Evolutionary conservation across 2,888 invertebrate species (phyloP).

Genomic region (Corbicula japonica): DNA sequence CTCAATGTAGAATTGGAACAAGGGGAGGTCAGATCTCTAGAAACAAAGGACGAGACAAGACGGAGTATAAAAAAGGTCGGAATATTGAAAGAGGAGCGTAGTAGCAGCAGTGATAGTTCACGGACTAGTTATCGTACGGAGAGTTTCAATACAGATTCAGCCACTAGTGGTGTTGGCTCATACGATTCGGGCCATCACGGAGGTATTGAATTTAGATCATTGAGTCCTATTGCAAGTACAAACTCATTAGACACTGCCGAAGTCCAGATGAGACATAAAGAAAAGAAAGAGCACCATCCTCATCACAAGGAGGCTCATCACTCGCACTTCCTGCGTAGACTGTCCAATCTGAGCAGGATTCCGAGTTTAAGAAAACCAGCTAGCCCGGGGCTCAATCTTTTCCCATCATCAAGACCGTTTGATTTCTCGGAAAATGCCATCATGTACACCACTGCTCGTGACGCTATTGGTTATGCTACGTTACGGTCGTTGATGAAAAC

Average conservation of each 20-base stretch:
- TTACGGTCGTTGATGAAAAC: slow-evolving; percentile 84
- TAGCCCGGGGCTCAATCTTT: slow-evolving; percentile 58
- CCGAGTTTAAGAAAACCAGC: slow-evolving; percentile 79
- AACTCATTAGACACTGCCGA: slow-evolving; percentile 86
- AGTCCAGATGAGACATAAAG: slow-evolving; percentile 50
- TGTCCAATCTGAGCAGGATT: slow-evolving; percentile 82
- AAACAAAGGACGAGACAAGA: not conserved
- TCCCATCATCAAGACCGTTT: slow-evolving; percentile 65
- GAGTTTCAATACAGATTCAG: slow-evolving; percentile 90
- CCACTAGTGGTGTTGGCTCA: slow-evolving; percentile 93
- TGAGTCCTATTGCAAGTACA: slow-evolving; percentile 96
- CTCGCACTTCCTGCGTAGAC: slow-evolving; percentile 81
- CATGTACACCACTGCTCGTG: slow-evolving; percentile 83
- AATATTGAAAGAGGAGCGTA: slow-evolving; percentile 64
- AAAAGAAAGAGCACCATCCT: slow-evolving; percentile 68
- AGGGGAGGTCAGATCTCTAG: slow-evolving; percentile 10
- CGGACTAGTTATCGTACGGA: slow-evolving; percentile 87
- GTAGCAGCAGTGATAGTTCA: slow-evolving; percentile 83
- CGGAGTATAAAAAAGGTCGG: slow-evolving; percentile 19
- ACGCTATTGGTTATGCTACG: slow-evolving; percentile 86
- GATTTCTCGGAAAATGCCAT: slow-evolving; percentile 74
- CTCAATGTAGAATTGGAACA: too few species aligned
- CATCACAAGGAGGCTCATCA: slow-evolving; percentile 84
- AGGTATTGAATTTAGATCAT: slow-evolving; percentile 84
- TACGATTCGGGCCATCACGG: slow-evolving; percentile 90